Evolutionary conservation across 2,888 invertebrate genomes (phyloP).

Genomic region (Nipponacmea schrenckii): DNA sequence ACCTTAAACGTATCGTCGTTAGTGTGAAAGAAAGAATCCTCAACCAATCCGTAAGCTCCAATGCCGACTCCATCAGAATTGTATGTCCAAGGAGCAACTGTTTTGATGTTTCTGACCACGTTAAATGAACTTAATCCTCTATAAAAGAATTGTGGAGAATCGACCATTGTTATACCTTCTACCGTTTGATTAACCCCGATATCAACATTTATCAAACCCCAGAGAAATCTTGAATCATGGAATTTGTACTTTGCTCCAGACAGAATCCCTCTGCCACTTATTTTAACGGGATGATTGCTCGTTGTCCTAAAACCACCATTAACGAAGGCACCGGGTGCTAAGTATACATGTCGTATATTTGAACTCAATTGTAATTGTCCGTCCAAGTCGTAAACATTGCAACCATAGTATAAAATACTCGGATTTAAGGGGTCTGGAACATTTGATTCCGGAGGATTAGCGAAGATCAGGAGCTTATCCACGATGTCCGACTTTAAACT

Average conservation of each 20-base stretch:
- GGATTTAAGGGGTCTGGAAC: conserved; percentile 9
- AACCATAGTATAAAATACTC: conserved; percentile 17
- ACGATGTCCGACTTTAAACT: conserved; percentile 11
- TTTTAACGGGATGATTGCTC: conserved; percentile 5
- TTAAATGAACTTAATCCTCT: conserved; percentile 11
- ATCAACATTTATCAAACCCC: conserved; percentile 12
- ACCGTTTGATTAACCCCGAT: conserved; percentile 10
- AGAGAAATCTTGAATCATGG: not conserved
- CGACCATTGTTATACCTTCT: conserved; percentile 18
- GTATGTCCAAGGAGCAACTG: conserved; percentile 19
- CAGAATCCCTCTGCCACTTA: conserved; percentile 14
- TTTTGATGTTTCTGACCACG: conserved; percentile 17
- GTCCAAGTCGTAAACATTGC: conserved; percentile 11
- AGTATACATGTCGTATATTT: conserved; percentile 14
- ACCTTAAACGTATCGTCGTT: conserved; percentile 26
- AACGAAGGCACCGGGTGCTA: conserved; percentile 18
- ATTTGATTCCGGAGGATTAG: conserved; percentile 20
- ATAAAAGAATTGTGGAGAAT: conserved; percentile 13
- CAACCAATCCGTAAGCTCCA: conserved; percentile 18
- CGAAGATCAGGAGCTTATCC: conserved; percentile 22
- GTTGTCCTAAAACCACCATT: conserved; percentile 18
- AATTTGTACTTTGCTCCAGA: conserved; percentile 11
- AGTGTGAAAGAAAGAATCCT: conserved; percentile 17
- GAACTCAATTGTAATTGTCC: conserved; percentile 12
- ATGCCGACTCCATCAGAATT: conserved; percentile 19